A percentile compares a stretch with the other conserved stretches of the same genome.
Conservation (phyloP, 2,888 invertebrate genomes). For the Coenonympha arcania region DNA sequence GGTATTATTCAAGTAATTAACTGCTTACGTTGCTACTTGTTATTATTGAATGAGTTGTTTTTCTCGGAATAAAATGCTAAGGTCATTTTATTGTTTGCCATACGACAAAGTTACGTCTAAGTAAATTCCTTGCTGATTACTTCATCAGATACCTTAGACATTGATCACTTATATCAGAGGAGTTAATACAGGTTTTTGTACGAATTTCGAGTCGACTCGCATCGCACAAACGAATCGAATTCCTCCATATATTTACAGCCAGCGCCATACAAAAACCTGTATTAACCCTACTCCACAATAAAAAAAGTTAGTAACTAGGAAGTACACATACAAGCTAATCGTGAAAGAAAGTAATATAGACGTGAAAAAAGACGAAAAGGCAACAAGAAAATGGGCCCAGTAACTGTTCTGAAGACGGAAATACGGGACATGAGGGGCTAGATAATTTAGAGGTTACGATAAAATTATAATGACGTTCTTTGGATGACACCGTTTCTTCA, state of each 20-base stretch:
- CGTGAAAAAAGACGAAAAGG: not conserved
- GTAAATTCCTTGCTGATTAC: conserved; percentile 52
- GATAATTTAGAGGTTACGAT: not conserved
- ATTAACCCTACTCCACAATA: too few relatives aligned
- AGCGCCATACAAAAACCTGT: too few relatives aligned
- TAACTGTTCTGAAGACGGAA: too few relatives aligned
- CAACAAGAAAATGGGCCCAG: not conserved
- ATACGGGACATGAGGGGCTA: not conserved
- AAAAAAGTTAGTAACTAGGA: too few relatives aligned
- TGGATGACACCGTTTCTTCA: not conserved
- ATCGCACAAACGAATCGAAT: too few relatives aligned
- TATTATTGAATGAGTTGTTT: conserved; percentile 21
- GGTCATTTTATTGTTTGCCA: conserved; percentile 43
- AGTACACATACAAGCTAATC: too few relatives aligned
- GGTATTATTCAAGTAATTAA: not conserved
- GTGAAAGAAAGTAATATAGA: too few relatives aligned
- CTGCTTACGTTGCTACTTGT: not conserved
- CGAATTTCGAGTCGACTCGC: too few relatives aligned
- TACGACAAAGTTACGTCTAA: conserved; percentile 37
- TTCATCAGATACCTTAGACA: conserved; percentile 30
- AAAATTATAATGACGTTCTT: not conserved
- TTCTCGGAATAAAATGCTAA: conserved; percentile 41
- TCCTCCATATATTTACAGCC: too few relatives aligned
- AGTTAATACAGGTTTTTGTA: too few relatives aligned
- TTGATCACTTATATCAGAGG: not conserved